Evolutionary conservation across 2,797 vertebrate species (phyloP), one percentile per base, ranked within the genome.

Genomic region (Sparus aurata): DNA sequence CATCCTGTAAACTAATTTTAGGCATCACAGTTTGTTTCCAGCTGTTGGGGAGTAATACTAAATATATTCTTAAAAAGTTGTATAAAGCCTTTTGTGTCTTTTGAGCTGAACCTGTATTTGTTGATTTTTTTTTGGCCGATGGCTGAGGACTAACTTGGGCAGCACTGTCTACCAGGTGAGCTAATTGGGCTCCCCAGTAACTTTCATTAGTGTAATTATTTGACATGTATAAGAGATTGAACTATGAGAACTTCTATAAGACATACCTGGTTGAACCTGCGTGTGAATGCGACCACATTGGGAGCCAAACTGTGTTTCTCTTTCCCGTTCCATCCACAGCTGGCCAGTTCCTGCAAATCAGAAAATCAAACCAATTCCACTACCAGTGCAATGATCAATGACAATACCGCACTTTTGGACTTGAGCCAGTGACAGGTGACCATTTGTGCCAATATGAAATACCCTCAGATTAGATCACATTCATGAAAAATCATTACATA

Each of bases 281-380:
- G 95, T n/a, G 98, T 99, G 92, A 99, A 98, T 69, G 98, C 97
- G 66, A 99, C 98, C 69, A 99, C 94, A 41, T 99, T 99, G 45
- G 98, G 98, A 58, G 98, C 96, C 1, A 99, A 95, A 73, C 95
- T 97, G 86, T 99, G 97, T 89, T 99, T 99, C 91, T 99, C 98
- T 83, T 97, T 99, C 87, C 97, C 97, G 85, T 97, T 99, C 98
- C 98, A 99, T 79, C 97, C 98, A 87, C 98, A 98, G 92, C 97
- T 97, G 76, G 97, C 94, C 77, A 99, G 95, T 91, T 99, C 98
- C 98, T 99, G 90, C 41, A 38, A 45, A 62, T 34, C 34, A 82
- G 6, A 69, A 25, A 38, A 57, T 15, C 30, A 69, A 49, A n/a
- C 23, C 22, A 25, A 12, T 16, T 11, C 17, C 58, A 25, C 16